phyloP scores from a whole-genome alignment of 2,113 vertebrate species.

The Melanerpes formicivorus region DNA sequence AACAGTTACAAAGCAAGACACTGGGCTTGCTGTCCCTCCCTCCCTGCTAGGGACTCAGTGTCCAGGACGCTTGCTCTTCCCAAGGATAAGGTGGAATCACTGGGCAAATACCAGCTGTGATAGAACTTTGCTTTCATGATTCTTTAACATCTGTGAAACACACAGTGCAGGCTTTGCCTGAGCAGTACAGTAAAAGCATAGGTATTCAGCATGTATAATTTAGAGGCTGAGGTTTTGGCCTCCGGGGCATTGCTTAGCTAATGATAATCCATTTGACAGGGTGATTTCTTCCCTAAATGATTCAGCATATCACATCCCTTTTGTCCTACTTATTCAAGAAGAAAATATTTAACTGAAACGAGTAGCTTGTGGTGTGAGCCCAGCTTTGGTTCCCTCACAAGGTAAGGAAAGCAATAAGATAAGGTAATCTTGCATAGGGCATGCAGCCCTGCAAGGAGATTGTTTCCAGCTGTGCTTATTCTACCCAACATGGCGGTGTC shows the following conservation, averaged over 20 bases:
- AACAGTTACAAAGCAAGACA: conserved; percentile 2
- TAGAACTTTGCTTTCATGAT: neutral
- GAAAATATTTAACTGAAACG: neutral
- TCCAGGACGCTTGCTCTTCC: conserved; percentile 5
- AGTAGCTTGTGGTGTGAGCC: neutral
- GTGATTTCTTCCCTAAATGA: conserved; percentile 33
- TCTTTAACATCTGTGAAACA: neutral
- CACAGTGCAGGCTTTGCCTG: neutral
- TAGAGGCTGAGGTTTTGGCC: conserved; percentile 19
- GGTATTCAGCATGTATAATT: conserved; percentile 41
- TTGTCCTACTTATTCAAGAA: conserved; percentile 44
- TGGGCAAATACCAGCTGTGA: neutral
- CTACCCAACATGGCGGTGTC: neutral
- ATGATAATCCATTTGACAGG: conserved; percentile 47
- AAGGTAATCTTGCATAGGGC: neutral
- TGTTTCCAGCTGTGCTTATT: neutral
- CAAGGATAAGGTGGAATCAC: neutral
- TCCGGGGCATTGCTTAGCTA: conserved; percentile 17
- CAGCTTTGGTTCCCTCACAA: neutral
- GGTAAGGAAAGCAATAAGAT: neutral
- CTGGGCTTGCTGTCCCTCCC: neutral
- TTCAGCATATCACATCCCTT: conserved; percentile 32
- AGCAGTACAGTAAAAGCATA: neutral
- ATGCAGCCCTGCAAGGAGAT: neutral
- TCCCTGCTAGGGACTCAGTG: neutral